Conservation (phyloP, 2,113 vertebrate genomes). For the Mirza zaza region DNA sequence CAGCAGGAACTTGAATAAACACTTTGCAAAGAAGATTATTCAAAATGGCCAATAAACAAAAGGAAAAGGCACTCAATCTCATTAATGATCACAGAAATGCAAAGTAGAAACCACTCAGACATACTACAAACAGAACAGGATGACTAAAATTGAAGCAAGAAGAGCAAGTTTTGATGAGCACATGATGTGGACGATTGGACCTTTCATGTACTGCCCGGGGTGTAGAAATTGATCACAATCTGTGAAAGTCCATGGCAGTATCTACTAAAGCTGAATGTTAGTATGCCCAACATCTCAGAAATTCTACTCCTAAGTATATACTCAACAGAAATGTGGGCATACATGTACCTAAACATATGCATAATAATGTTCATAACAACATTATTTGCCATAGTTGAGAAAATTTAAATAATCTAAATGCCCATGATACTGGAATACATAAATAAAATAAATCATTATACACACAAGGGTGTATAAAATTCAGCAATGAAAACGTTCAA, state of each 20-base stretch:
- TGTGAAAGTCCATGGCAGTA: neutral
- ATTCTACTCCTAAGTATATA: neutral
- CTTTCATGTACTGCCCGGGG: rapidly evolving
- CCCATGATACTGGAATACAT: neutral
- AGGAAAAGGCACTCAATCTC: neutral
- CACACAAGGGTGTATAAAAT: neutral
- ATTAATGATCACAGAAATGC: neutral
- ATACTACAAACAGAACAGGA: neutral
- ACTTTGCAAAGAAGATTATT: neutral
- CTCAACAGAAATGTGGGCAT: neutral
- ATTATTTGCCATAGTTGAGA: neutral
- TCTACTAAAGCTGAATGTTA: neutral
- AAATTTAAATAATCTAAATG: neutral
- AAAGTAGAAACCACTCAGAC: neutral
- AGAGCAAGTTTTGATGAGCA: neutral
- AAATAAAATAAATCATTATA: neutral
- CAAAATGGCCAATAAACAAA: neutral
- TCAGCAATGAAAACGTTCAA: neutral
- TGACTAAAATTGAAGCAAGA: neutral
- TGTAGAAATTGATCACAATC: neutral
- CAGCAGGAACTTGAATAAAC: neutral
- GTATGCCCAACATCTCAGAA: neutral
- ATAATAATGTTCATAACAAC: neutral
- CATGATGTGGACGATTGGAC: neutral
- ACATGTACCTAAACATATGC: rapidly evolving